Evolutionary conservation across 2,113 vertebrate genomes (phyloP), one percentile per base, ranked within the genome.

Genomic region (Calcarius ornatus): DNA sequence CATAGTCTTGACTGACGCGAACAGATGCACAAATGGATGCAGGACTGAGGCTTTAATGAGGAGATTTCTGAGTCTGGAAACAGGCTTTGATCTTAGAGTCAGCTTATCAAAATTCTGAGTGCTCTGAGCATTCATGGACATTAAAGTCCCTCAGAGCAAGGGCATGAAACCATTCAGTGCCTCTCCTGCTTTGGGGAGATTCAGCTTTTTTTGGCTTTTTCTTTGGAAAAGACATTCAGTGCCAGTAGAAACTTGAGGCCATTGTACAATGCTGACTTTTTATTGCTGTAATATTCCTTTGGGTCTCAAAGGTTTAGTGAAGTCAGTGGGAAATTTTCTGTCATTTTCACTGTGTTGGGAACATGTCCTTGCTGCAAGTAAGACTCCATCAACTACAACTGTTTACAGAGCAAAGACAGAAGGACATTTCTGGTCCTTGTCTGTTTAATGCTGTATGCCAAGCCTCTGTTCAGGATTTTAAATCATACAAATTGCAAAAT

Each of bases 131-230:
- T 66, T 92, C 18, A 16, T 21, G 72, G 45, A 40, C 54, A 40
- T 54, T 54, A 60, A 90, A 92, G 88, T 86, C 54, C 72, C 86
- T 92, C 64, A 86, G 76, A 93, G 80, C 33, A 95, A 95, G 80
- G 72, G 37, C 72, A 78, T 60, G 71, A 81, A 95, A 60, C 48
- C 30, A 35, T 78, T 79, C 76, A 45, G 8, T 61, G 59, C 68
- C 60, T 89, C 51, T 92, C 66, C 66, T 77, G 79, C 75, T 86
- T 88, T 88, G 64, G 88, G 83, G 53, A 82, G 22, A 90, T 85
- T 80, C 66, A 69, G 56, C 56, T 94, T 88, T 86, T 96, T 38
- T 86, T 88, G 60, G 60, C 56, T 43, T 65, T 79, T 79, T 54
- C 31, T 79, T 65, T 65, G 38, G 60, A 63, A 75, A 85, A 86